These are phyloP conservation scores for Oreochromis grahami DNA, from an alignment of 2,797 vertebrate species.

Conservation along the genomic window DNA sequence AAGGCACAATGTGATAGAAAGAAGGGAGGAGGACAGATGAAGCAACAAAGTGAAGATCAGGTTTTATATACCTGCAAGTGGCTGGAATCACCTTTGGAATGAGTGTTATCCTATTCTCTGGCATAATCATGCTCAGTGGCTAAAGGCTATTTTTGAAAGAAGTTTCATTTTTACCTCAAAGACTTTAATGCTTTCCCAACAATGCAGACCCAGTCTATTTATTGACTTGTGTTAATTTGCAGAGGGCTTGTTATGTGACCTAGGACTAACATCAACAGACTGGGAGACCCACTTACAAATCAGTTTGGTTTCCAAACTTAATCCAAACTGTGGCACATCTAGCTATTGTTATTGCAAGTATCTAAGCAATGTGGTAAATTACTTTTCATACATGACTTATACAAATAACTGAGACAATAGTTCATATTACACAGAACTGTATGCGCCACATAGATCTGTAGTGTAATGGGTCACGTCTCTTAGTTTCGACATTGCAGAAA, in stretches of 20 bases:
- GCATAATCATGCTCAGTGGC: conserved; percentile 13
- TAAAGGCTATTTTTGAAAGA: conserved; percentile 36
- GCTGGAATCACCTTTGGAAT: conserved; percentile 13
- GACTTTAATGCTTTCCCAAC: conserved; percentile 25
- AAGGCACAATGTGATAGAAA: not conserved
- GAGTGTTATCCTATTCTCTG: not conserved
- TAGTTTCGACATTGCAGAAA: not conserved
- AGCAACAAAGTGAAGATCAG: not conserved
- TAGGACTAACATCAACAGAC: conserved; percentile 5
- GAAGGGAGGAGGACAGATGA: not conserved
- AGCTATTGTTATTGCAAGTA: not conserved
- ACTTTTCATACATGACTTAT: not conserved
- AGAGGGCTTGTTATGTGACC: not conserved
- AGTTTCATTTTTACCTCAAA: conserved; percentile 39
- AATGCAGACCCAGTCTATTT: conserved; percentile 38
- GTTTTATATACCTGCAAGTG: conserved; percentile 4
- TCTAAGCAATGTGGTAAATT: not conserved
- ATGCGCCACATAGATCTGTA: not conserved
- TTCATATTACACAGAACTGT: not conserved
- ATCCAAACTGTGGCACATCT: not conserved
- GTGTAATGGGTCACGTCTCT: not conserved
- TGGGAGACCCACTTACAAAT: conserved; percentile 13
- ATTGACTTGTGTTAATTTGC: conserved; percentile 40
- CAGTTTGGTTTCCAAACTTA: not conserved
- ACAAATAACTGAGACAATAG: not conserved